Evolutionary conservation across 2,797 vertebrate genomes (phyloP), one percentile per base, ranked within the genome.

Genomic region (Ctenopoma multispine): DNA sequence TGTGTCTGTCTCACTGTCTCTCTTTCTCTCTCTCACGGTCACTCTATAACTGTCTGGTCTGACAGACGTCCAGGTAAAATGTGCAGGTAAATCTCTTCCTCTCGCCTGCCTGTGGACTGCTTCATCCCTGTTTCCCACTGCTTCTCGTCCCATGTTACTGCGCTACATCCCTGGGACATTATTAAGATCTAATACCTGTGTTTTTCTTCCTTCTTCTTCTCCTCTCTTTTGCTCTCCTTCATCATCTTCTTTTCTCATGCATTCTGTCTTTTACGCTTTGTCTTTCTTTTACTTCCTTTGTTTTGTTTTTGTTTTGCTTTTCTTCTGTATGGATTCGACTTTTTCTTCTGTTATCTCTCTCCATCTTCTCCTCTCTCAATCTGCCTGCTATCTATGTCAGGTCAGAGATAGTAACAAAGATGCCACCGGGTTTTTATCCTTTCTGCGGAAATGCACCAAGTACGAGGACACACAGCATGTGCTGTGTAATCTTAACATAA

Each of bases 391-490:
- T 58, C 65, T 75, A 23, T 66, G 14, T 50, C 87, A 99, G 97
- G 96, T 99, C 71, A 94, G 97, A 86, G 97, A 99, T 86, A 96
- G 93, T 89, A 97, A 96, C 81, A 96, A 98, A 63, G 97, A 99
- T 17, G 91, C 96, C 5, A 88, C 94, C 0, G 98, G 97, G 53
- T 97, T 97, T 80, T 81, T 99, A 72, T 97, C 96, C 0, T 99
- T 99, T 84, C 89, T 99, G 75, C 94, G 97, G 59, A 99, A 98
- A 79, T 95, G 96, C 11, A 99, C 98, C 91, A 99, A 99, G 80
- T 99, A 99, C 0, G 98, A 99, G 80, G 97, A 98, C 71, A 69
- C 95, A 0, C 98, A 98, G 89, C 97, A 98, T 0, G 95, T 96
- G 2, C 95, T 99, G 77, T 99, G 98, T 86, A 98, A 99, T 91